A percentile compares a stretch with the other conserved stretches of the same genome.
phyloP scores from a whole-genome alignment of 2,797 vertebrate species.

The Enoplosus armatus region DNA sequence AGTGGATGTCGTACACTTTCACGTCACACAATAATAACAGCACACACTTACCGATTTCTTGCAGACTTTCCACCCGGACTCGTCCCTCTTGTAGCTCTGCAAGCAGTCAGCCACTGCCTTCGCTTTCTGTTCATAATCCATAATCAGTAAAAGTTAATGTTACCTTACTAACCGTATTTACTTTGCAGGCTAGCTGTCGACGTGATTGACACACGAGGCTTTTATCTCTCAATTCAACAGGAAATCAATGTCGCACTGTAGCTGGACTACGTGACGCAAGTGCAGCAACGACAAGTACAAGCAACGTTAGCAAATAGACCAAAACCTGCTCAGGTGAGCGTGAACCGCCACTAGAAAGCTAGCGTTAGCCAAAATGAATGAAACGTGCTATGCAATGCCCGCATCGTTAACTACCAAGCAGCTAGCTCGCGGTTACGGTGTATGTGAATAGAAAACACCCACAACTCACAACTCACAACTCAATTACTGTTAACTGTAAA shows the following conservation, averaged over 20 bases:
- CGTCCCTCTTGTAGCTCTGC: constrained; percentile 85
- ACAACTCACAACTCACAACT: too few relatives aligned
- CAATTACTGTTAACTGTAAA: rapidly evolving
- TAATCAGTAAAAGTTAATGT: constrained; percentile 22
- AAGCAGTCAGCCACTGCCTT: constrained; percentile 84
- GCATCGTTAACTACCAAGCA: constrained; percentile 17
- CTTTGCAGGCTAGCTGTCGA: not conserved
- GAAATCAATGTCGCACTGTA: not conserved
- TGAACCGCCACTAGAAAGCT: constrained; percentile 15
- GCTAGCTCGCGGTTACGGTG: not conserved
- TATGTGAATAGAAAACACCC: not conserved
- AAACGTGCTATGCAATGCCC: not conserved
- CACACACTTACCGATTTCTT: constrained; percentile 85
- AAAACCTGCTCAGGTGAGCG: constrained; percentile 23
- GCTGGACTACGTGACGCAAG: too few relatives aligned
- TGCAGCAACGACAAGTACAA: not conserved
- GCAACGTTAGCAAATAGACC: constrained; percentile 1
- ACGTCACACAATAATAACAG: not conserved
- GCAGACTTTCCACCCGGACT: constrained; percentile 89
- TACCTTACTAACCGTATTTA: not conserved
- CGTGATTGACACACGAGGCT: not conserved
- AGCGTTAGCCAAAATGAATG: constrained; percentile 69
- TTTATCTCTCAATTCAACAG: not conserved
- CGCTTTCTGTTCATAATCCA: constrained; percentile 82
- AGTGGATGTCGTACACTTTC: not conserved